Evolutionary conservation across 2,113 vertebrate species (phyloP).

Genomic region (Cnemophilus loriae): DNA sequence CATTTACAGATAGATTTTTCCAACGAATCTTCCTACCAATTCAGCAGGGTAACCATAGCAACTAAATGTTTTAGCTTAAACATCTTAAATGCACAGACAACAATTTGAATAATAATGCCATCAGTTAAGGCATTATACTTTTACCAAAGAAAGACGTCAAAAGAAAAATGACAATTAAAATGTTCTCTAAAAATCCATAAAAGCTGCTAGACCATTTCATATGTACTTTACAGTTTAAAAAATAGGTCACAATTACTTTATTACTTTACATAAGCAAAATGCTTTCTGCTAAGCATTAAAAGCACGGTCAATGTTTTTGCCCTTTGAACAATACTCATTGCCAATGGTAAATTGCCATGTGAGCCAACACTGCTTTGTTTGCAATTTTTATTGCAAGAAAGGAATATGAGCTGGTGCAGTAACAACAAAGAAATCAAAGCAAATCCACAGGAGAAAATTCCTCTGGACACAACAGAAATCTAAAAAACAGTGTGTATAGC

Average conservation of each 20-base stretch:
- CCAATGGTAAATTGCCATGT: not conserved
- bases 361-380: not conserved
- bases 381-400: not conserved
- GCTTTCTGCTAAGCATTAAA: not conserved
- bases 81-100: constrained; percentile 26
- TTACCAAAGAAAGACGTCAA: not conserved
- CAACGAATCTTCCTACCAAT: not conserved
- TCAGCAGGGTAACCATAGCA: constrained; percentile 48
- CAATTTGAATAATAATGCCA: constrained; percentile 38
- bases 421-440: not conserved
- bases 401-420: not conserved
- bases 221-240: not conserved
- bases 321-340: not conserved
- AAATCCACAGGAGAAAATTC: not conserved
- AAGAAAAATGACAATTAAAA: constrained; percentile 23
- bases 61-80: constrained; percentile 48
- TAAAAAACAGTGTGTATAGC: not conserved
- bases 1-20: constrained; percentile 2
- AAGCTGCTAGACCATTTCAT: not conserved
- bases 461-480: not conserved
- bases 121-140: not conserved
- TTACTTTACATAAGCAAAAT: not conserved
- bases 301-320: not conserved
- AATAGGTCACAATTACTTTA: not conserved
- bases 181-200: not conserved